A percentile compares a stretch with the other conserved stretches of the same genome.
These are phyloP conservation scores for Aphis gossypii DNA, from an alignment of 1,140 invertebrate genomes.

Conservation along the genomic window DNA sequence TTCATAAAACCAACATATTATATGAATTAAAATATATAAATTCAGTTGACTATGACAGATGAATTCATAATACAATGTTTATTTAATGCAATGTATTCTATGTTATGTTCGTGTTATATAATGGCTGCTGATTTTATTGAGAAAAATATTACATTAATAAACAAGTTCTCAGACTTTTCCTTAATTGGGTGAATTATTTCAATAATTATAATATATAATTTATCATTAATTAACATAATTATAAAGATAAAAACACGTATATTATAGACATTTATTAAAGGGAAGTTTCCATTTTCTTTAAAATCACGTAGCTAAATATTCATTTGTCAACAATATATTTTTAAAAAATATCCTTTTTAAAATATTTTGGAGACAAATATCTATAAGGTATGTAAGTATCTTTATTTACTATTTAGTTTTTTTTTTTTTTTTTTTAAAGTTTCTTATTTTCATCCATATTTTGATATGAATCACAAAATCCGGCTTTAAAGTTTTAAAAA, in stretches of 20 bases:
- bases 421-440: neutral
- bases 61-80: neutral
- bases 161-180: neutral
- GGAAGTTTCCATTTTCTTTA: neutral
- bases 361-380: neutral
- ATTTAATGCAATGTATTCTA: neutral
- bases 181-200: neutral
- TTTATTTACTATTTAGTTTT: neutral
- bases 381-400: neutral
- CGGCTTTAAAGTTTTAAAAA: neutral
- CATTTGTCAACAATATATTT: neutral
- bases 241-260: neutral
- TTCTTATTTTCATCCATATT: neutral
- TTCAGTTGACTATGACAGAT: neutral
- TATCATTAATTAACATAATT: neutral
- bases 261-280: neutral
- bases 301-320: neutral
- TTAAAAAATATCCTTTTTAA: neutral
- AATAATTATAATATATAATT: neutral
- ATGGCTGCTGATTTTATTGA: neutral
- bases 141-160: neutral
- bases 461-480: neutral
- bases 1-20: neutral
- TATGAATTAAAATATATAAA: conserved; percentile 6
- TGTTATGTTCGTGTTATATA: neutral